Evolutionary conservation across 2,888 invertebrate species (phyloP).

Genomic region (Synanthedon tipuliformis): DNA sequence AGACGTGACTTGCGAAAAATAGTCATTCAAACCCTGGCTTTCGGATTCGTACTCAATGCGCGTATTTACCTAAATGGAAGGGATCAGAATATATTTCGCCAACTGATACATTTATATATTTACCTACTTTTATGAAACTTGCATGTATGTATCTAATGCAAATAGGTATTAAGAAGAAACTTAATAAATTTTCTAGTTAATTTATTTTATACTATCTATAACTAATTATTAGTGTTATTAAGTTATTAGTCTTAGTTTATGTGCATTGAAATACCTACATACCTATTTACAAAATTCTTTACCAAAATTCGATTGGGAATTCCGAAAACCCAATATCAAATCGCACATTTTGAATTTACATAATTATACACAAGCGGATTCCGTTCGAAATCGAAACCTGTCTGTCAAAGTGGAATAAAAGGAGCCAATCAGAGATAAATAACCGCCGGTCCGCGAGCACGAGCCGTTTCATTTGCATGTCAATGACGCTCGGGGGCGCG

Average conservation of each 20-base stretch:
- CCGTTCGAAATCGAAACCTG: slow-evolving; percentile 53
- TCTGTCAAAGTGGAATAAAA: slow-evolving; percentile 62
- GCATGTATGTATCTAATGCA: too few relatives aligned
- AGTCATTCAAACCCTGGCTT: slow-evolving; percentile 39
- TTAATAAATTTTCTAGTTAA: too few relatives aligned
- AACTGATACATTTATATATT: background rate
- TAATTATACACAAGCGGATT: slow-evolving; percentile 37
- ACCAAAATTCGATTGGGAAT: background rate
- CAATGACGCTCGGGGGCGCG: slow-evolving; percentile 27
- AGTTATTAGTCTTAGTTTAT: too few relatives aligned
- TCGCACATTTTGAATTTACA: slow-evolving; percentile 23
- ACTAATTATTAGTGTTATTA: too few relatives aligned
- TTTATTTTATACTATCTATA: too few relatives aligned
- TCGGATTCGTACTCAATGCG: slow-evolving; percentile 33
- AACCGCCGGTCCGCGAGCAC: slow-evolving; percentile 53
- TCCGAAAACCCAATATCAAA: slow-evolving; percentile 2
- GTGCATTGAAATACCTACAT: too few relatives aligned
- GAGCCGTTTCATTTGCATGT: slow-evolving; percentile 63
- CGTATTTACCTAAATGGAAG: slow-evolving; percentile 7
- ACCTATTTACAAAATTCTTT: too few relatives aligned
- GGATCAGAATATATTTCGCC: slow-evolving; percentile 5
- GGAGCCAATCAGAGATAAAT: slow-evolving; percentile 67
- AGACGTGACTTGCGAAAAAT: slow-evolving; percentile 66
- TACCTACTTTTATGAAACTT: too few relatives aligned
- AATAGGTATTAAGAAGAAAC: too few relatives aligned